These are phyloP conservation scores for Probaryconus sp. DNA, from an alignment of 1,140 invertebrate species.

Conservation along the genomic window DNA sequence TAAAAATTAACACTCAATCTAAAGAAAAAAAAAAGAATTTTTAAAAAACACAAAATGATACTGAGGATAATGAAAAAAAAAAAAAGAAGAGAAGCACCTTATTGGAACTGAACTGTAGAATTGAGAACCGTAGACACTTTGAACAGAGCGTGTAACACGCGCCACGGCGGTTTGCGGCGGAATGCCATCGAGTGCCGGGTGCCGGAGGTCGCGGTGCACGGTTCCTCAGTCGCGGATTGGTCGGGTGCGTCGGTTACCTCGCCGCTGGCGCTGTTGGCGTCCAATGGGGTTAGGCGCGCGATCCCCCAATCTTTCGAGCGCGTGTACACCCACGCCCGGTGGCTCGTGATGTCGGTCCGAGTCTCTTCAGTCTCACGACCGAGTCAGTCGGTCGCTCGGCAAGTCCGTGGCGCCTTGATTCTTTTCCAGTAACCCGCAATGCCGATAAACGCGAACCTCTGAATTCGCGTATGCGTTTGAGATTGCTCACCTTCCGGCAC, in stretches of 20 bases:
- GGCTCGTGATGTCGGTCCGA: constrained; percentile 51
- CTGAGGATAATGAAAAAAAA: too few relatives aligned
- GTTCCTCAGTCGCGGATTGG: constrained; percentile 62
- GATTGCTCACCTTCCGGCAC: too few relatives aligned
- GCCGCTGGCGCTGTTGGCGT: constrained; percentile 13
- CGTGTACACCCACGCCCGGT: constrained; percentile 76
- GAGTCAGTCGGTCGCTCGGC: constrained; percentile 66
- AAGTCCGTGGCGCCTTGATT: constrained; percentile 74
- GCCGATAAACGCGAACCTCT: constrained; percentile 11
- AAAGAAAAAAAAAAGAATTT: too few relatives aligned
- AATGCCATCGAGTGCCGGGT: constrained; percentile 56
- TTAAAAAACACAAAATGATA: too few relatives aligned
- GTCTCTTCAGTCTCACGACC: constrained; percentile 61
- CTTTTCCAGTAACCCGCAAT: too few relatives aligned
- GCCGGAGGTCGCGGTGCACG: constrained; percentile 31
- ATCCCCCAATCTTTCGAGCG: constrained; percentile 58
- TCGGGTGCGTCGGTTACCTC: constrained; percentile 42
- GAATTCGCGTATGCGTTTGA: background rate
- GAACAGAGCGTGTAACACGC: too few relatives aligned
- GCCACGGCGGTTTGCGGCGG: constrained; percentile 62
- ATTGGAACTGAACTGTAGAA: too few relatives aligned
- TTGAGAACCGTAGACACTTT: too few relatives aligned
- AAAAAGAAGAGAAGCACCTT: too few relatives aligned
- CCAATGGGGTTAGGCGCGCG: constrained; percentile 55
- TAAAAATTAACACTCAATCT: too few relatives aligned